A percentile compares a stretch with the other conserved stretches of the same genome.
Conservation (phyloP, 1,140 invertebrate genomes). For the Drosophila eugracilis region DNA sequence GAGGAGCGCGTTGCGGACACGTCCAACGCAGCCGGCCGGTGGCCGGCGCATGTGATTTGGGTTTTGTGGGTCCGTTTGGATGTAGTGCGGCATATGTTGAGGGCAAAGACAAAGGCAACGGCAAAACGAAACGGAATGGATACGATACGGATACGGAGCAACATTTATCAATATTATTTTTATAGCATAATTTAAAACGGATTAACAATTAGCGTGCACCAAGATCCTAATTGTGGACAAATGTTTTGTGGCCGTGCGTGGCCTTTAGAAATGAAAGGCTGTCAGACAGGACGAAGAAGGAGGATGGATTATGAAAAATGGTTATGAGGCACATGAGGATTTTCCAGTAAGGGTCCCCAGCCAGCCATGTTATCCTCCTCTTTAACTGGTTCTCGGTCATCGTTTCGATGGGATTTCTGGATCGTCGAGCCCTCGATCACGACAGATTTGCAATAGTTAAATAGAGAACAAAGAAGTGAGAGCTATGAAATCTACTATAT, state of each 20-base stretch:
- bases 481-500: conserved; percentile 5
- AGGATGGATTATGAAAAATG: conserved; percentile 9
- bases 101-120: neutral
- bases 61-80: conserved; percentile 43
- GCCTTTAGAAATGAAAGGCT: conserved; percentile 8
- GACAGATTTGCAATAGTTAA: conserved; percentile 10
- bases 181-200: conserved; percentile 68
- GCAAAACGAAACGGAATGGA: conserved; percentile 9
- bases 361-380: conserved; percentile 3
- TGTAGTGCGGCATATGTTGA: conserved; percentile 24
- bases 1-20: conserved; percentile 65
- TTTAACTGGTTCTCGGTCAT: neutral
- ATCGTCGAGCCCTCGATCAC: neutral
- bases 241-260: conserved; percentile 27
- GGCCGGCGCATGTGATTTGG: conserved; percentile 46
- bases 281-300: neutral
- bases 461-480: conserved; percentile 3
- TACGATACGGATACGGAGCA: conserved; percentile 22
- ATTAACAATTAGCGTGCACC: conserved; percentile 57
- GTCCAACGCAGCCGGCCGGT: conserved; percentile 40
- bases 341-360: neutral
- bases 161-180: conserved; percentile 77
- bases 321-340: conserved; percentile 10
- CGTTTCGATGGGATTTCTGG: conserved; percentile 3
- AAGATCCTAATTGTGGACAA: conserved; percentile 47